Percentiles rank a stretch among this genome's conserved stretches.
phyloP scores from a whole-genome alignment of 2,797 vertebrate genomes.

The Poeciliopsis turneri region DNA sequence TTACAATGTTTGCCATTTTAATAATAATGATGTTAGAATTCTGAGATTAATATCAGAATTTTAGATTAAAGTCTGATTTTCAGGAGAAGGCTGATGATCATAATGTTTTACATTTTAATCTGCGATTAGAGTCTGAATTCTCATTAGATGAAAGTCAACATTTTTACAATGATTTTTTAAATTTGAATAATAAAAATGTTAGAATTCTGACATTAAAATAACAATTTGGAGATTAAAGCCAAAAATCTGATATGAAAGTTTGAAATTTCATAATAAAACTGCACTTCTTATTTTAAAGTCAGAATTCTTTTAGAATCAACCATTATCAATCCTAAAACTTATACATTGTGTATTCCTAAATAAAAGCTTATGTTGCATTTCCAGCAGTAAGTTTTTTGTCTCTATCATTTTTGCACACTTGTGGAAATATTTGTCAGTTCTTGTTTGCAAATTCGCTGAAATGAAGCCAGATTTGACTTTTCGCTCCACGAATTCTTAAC shows the following conservation, averaged over 20 bases:
- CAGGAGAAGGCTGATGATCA: too few relatives aligned
- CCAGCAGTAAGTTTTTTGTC: background rate
- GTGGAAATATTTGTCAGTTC: background rate
- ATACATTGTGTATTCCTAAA: background rate
- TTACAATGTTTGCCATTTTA: too few relatives aligned
- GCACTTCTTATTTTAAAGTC: too few relatives aligned
- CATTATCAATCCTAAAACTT: background rate
- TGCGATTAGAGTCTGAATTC: too few relatives aligned
- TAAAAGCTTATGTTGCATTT: background rate
- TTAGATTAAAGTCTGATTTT: background rate
- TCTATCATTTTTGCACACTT: background rate
- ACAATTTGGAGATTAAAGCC: background rate
- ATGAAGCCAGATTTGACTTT: background rate
- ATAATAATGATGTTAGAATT: too few relatives aligned
- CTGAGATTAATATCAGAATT: too few relatives aligned
- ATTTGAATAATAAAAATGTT: too few relatives aligned
- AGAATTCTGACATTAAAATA: too few relatives aligned
- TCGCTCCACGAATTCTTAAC: background rate
- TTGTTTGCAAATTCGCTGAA: background rate
- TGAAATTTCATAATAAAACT: background rate
- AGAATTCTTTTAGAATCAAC: too few relatives aligned
- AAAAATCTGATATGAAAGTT: background rate
- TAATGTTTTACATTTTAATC: too few relatives aligned
- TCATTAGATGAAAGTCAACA: too few relatives aligned
- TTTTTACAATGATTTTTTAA: too few relatives aligned